phyloP scores from a whole-genome alignment of 2,888 invertebrate species.

The Acronicta leporina region DNA sequence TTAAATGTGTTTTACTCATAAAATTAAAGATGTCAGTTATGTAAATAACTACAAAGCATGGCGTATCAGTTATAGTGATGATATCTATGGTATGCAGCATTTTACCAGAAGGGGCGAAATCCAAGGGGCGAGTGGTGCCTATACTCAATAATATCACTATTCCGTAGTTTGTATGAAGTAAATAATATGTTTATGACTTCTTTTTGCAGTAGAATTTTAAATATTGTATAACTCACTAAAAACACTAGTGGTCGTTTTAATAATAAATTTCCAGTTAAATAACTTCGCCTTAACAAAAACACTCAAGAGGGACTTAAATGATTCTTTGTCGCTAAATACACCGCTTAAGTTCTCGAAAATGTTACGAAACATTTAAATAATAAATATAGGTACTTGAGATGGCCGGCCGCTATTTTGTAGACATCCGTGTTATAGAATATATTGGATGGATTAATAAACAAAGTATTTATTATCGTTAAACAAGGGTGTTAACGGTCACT shows the following conservation, averaged over 20 bases:
- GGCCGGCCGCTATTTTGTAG: slow-evolving; percentile 21
- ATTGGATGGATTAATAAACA: slow-evolving; percentile 36
- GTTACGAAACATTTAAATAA: slow-evolving; percentile 56
- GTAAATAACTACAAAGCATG: too few species aligned
- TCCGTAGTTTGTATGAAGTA: too few species aligned
- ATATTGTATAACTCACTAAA: too few species aligned
- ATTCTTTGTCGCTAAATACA: slow-evolving; percentile 62
- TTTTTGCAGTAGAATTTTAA: too few species aligned
- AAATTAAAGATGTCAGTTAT: not conserved
- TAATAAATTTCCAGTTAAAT: not conserved
- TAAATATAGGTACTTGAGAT: slow-evolving; percentile 52
- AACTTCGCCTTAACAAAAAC: slow-evolving; percentile 59
- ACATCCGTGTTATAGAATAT: slow-evolving; percentile 36
- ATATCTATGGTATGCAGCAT: too few species aligned
- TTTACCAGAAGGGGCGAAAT: too few species aligned
- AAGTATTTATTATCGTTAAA: slow-evolving; percentile 7
- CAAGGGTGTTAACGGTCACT: too few species aligned
- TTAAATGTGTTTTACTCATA: not conserved
- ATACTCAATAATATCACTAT: too few species aligned
- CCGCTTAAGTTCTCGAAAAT: slow-evolving; percentile 56
- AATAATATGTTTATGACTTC: too few species aligned
- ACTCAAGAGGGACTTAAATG: slow-evolving; percentile 60
- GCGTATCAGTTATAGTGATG: too few species aligned
- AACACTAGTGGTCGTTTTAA: too few species aligned
- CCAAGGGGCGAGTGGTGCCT: too few species aligned